Evolutionary conservation across 2,888 invertebrate species (phyloP), one percentile per base, ranked within the genome.

Genomic region (Onchidella celtica): DNA sequence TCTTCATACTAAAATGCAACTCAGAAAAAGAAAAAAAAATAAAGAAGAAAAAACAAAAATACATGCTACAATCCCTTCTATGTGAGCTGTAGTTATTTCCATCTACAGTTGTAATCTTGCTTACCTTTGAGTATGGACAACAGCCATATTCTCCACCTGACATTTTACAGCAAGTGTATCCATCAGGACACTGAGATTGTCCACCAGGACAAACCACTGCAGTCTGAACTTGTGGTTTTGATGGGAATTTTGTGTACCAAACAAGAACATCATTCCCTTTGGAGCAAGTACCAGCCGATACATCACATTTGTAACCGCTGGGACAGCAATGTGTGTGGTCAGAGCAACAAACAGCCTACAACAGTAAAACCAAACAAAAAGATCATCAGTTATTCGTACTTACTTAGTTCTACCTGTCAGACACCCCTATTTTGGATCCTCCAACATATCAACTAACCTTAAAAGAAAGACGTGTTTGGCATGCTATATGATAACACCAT

Each of bases 131-230:
- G 17, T 84, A 6, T 24, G 88, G 88, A 78, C 89, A 89, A 75
- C 89, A 89, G 55, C 88, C 88, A 70, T 83, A 89, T n/a, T 82
- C 38, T n/a, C 87, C 87, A 73, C 73, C 78, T 17, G 68, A 32
- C 6, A 88, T 65, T 77, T 85, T 83, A 83, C 89, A 89, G 78
- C 89, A 89, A 9, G 89, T 89, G 69, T 84, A 83, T 11, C 85
- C 88, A 79, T 29, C 38, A 0, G 88, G 86, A 82, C 88, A 88
- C 29, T 70, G 68, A 70, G 77, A 61, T 9, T 32, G 63, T 24
- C 32, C 70, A 55, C 82, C 81, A 69, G 38, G 38, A n/a, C n/a
- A 4, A 17, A 36, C 47, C n/a, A 27, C 24, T n/a, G n/a, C n/a
- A 2, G 3, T 29, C 32, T 40, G 32, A 14, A 24, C 59, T 17